phyloP scores from a whole-genome alignment of 1,140 invertebrate genomes.

The Lepidurus apus region DNA sequence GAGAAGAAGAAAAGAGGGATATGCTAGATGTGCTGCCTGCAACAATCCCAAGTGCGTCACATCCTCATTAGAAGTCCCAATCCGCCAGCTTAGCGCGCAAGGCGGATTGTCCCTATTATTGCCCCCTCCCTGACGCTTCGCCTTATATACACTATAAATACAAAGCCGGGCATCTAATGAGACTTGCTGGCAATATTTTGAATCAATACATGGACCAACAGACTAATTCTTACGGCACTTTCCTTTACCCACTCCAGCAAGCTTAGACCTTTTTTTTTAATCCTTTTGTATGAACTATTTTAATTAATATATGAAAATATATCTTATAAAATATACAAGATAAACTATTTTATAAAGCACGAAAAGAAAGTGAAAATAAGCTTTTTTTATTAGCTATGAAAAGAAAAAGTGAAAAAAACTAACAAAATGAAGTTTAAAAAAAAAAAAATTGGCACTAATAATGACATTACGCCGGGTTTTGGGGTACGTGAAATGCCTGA shows the following conservation, averaged over 20 bases:
- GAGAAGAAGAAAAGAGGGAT: neutral
- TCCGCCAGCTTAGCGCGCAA: conserved; percentile 13
- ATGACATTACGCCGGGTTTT: neutral
- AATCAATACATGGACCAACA: neutral
- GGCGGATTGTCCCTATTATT: conserved; percentile 18
- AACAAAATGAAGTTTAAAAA: neutral
- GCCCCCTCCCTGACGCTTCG: conserved; percentile 6
- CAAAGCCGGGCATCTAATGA: conserved; percentile 14
- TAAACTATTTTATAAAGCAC: neutral
- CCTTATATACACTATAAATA: conserved; percentile 8
- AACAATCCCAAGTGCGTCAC: conserved; percentile 18
- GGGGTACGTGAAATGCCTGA: no score
- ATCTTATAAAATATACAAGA: neutral
- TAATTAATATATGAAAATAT: no score
- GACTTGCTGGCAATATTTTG: neutral
- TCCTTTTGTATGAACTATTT: no score
- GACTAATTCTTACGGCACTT: neutral
- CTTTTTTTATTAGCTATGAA: neutral
- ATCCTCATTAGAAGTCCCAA: conserved; percentile 18
- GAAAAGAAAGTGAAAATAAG: neutral
- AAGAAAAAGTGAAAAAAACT: neutral
- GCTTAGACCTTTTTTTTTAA: no score
- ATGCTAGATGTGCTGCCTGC: conserved; percentile 7
- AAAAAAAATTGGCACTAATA: neutral
- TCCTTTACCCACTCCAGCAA: no score